These are phyloP conservation scores for Gambelia wislizenii DNA, from an alignment of 2,797 vertebrate species.

Conservation along the genomic window DNA sequence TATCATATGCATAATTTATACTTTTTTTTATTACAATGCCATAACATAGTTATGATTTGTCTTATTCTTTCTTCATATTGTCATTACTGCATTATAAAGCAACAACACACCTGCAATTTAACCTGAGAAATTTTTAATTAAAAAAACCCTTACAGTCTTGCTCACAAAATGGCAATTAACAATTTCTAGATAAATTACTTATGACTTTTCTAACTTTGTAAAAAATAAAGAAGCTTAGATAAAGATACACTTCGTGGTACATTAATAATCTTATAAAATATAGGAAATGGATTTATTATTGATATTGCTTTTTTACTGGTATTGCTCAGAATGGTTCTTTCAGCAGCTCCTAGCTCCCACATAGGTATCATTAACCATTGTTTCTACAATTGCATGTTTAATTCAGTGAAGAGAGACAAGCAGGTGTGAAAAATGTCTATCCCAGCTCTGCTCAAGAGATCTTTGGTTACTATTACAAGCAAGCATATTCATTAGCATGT, in stretches of 20 bases:
- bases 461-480: conserved; percentile 55
- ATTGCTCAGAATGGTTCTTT: conserved; percentile 36
- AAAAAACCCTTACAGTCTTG: neutral
- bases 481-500: conserved; percentile 52
- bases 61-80: neutral
- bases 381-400: conserved; percentile 45
- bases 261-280: conserved; percentile 43
- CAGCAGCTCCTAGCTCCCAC: conserved; percentile 42
- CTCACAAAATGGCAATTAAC: conserved; percentile 30
- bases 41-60: neutral
- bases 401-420: conserved; percentile 55
- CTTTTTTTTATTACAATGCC: neutral
- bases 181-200: conserved; percentile 37
- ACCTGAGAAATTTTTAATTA: neutral
- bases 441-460: conserved; percentile 52
- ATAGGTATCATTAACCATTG: conserved; percentile 39
- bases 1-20: neutral
- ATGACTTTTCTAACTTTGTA: conserved; percentile 41
- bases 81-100: neutral
- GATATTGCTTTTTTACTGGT: conserved; percentile 49
- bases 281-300: neutral
- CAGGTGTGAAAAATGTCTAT: conserved; percentile 48
- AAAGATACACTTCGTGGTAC: conserved; percentile 43
- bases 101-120: neutral
- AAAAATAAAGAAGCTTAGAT: conserved; percentile 16